phyloP scores from a whole-genome alignment of 2,888 invertebrate genomes.

The Diarsia mendica region DNA sequence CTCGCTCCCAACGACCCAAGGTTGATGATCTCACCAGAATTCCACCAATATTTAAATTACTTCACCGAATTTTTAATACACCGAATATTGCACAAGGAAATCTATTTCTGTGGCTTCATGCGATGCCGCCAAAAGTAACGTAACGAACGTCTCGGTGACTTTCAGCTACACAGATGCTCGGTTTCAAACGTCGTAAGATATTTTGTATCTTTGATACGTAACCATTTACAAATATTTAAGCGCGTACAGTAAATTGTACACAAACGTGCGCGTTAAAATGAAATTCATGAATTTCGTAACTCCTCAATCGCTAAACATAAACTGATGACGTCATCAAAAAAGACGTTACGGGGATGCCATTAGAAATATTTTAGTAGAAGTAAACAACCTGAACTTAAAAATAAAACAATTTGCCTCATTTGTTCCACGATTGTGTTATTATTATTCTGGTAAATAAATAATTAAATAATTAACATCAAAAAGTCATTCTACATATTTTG shows the following conservation, averaged over 20 bases:
- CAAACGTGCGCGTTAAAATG: slow-evolving; percentile 68
- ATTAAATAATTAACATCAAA: not conserved
- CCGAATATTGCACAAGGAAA: slow-evolving; percentile 85
- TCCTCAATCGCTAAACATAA: slow-evolving; percentile 83
- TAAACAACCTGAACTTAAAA: not conserved
- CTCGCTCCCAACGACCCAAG: slow-evolving; percentile 65
- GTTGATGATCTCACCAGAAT: slow-evolving; percentile 59
- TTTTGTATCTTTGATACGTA: slow-evolving; percentile 26
- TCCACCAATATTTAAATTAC: slow-evolving; percentile 68
- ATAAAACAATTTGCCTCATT: not conserved
- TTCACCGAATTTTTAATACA: slow-evolving; percentile 71
- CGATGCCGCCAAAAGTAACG: slow-evolving; percentile 89
- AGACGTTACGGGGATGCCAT: slow-evolving; percentile 71
- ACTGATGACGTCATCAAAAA: slow-evolving; percentile 87
- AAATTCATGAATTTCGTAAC: slow-evolving; percentile 83
- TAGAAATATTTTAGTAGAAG: not conserved
- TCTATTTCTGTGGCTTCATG: slow-evolving; percentile 88
- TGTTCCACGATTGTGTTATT: not conserved
- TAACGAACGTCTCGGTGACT: slow-evolving; percentile 74
- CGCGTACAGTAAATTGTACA: slow-evolving; percentile 71
- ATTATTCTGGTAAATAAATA: not conserved
- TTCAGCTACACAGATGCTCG: slow-evolving; percentile 55
- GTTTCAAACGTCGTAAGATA: slow-evolving; percentile 26
- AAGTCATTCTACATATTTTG: not conserved
- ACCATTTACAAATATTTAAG: slow-evolving; percentile 54